These are phyloP conservation scores for Lichenostomus cassidix DNA, from an alignment of 2,113 vertebrate species.

Conservation along the genomic window DNA sequence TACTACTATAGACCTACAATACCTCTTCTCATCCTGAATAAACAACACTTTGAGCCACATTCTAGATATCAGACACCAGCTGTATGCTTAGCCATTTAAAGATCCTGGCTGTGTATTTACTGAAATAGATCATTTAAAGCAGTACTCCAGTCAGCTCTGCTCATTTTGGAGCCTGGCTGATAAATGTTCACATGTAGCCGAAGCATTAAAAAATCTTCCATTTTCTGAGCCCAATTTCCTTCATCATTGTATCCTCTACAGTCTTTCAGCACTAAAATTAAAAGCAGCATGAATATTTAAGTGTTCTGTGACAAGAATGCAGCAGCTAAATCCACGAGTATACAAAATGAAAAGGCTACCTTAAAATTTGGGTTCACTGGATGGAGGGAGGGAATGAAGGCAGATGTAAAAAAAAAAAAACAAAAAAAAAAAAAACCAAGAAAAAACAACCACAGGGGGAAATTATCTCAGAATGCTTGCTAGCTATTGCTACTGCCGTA, in stretches of 20 bases:
- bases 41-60: background rate
- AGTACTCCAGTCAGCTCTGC: background rate
- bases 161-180: background rate
- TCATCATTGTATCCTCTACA: slow-evolving; percentile 1
- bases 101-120: background rate
- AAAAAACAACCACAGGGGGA: fast-evolving
- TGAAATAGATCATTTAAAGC: background rate
- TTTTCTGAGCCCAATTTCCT: background rate
- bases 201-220: background rate
- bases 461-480: background rate
- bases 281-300: slow-evolving; percentile 36
- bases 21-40: background rate
- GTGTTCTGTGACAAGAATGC: slow-evolving; percentile 6
- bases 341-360: slow-evolving; percentile 24
- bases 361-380: background rate
- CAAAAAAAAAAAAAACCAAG: background rate
- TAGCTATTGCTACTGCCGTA: background rate
- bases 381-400: background rate
- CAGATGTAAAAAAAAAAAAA: background rate
- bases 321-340: background rate
- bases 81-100: background rate
- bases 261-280: slow-evolving; percentile 6
- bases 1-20: background rate
- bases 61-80: background rate
- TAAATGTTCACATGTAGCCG: background rate